phyloP scores from a whole-genome alignment of 1,140 invertebrate genomes.

The Prorops nasuta region DNA sequence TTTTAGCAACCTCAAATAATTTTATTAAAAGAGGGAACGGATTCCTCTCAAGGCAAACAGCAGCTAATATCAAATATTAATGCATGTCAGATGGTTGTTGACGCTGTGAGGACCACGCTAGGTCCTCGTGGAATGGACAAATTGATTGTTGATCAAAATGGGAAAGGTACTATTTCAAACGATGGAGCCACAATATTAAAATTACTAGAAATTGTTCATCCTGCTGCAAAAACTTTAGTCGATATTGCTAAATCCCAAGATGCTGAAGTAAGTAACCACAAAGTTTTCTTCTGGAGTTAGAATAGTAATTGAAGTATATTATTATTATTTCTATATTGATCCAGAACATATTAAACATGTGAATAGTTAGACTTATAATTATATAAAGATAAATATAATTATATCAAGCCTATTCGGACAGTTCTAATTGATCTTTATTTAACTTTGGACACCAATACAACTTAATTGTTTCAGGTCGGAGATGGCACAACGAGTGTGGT shows the following conservation, averaged over 20 bases:
- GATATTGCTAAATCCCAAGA: slow-evolving; percentile 99
- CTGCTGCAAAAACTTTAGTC: slow-evolving; percentile 95
- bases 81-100: slow-evolving; percentile 95
- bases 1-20: slow-evolving; percentile 96
- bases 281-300: slow-evolving; percentile 4
- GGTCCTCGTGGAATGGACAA: slow-evolving; percentile 99
- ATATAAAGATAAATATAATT: slow-evolving; percentile 29
- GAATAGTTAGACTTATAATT: slow-evolving; percentile 40
- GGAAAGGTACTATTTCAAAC: slow-evolving; percentile 96
- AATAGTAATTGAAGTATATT: slow-evolving; percentile 4
- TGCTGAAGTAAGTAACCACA: slow-evolving; percentile 76
- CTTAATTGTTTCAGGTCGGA: slow-evolving; percentile 76
- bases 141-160: slow-evolving; percentile 86
- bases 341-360: slow-evolving; percentile 29
- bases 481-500: slow-evolving; percentile 98
- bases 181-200: slow-evolving; percentile 99
- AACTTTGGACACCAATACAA: too few relatives aligned
- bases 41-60: slow-evolving; percentile 91
- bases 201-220: slow-evolving; percentile 94
- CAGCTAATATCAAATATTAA: slow-evolving; percentile 98
- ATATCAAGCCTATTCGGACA: slow-evolving; percentile 38
- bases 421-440: slow-evolving; percentile 10
- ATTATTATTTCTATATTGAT: slow-evolving; percentile 8
- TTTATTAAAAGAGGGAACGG: slow-evolving; percentile 96
- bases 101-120: slow-evolving; percentile 94